Conservation (phyloP, 2,113 vertebrate species). For the Hucho hucho region DNA sequence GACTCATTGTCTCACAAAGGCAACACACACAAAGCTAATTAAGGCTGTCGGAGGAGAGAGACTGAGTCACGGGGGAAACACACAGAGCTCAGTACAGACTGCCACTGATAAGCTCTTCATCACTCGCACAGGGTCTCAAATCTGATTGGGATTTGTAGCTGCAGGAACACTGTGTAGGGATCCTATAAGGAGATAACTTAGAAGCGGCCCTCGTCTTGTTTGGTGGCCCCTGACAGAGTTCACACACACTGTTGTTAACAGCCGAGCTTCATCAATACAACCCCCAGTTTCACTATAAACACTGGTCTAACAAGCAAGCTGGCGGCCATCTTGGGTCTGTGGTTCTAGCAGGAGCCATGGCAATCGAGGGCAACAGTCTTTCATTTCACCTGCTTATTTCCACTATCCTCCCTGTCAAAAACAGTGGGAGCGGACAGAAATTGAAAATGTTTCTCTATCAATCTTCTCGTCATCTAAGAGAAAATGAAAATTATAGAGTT, state of each 20-base stretch:
- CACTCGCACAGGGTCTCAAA: neutral
- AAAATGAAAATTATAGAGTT: conserved; percentile 13
- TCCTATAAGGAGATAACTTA: neutral
- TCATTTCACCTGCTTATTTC: neutral
- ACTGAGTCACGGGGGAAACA: neutral
- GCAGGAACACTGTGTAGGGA: neutral
- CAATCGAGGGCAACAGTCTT: neutral
- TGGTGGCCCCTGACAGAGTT: neutral
- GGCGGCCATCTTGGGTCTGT: conserved; percentile 2
- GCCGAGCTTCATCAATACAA: neutral
- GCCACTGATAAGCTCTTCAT: neutral
- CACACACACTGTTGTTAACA: neutral
- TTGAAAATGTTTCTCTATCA: conserved; percentile 8
- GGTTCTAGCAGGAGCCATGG: neutral
- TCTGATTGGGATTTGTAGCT: neutral
- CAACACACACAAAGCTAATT: conserved; percentile 6
- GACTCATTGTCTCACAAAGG: neutral
- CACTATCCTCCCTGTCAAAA: conserved; percentile 5
- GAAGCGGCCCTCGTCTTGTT: neutral
- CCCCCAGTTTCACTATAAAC: neutral
- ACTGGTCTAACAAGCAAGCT: neutral
- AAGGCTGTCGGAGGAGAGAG: conserved; percentile 8
- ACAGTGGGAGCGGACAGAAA: conserved; percentile 4
- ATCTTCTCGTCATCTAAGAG: neutral
- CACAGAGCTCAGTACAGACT: too few species aligned